These are phyloP conservation scores for Cladorhizidae sp. DNA, from an alignment of 37 sponge, comb jelly and placozoan species.

Conservation along the genomic window DNA sequence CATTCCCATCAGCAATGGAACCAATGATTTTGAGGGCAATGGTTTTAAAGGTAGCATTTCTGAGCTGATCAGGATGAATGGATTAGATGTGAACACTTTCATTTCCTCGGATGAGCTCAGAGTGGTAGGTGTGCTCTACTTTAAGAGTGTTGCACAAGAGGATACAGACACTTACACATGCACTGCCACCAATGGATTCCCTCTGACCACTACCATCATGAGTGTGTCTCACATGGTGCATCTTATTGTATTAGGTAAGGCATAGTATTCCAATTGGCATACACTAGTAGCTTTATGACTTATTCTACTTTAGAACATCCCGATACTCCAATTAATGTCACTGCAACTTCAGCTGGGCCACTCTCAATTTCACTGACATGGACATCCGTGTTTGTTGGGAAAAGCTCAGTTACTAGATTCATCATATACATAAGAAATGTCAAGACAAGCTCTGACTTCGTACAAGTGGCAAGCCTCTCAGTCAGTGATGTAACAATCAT, in stretches of 20 bases:
- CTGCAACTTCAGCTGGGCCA: background rate
- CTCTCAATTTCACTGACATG: conserved; percentile 46
- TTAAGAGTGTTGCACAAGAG: conserved; percentile 26
- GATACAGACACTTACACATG: conserved; percentile 79
- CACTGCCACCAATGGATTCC: conserved; percentile 32
- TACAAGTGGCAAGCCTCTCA: background rate
- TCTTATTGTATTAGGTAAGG: conserved; percentile 56
- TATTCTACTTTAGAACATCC: conserved; percentile 53
- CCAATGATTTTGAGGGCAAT: background rate
- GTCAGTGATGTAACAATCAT: background rate
- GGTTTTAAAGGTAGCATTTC: conserved; percentile 6
- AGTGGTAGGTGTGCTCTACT: conserved; percentile 35
- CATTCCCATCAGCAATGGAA: background rate
- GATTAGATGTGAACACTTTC: background rate
- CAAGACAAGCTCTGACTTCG: background rate
- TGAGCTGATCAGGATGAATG: conserved; percentile 11
- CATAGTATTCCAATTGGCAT: too few species aligned
- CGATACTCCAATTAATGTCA: conserved; percentile 47
- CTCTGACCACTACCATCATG: conserved; percentile 19
- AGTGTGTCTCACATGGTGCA: conserved; percentile 15
- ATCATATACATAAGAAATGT: conserved; percentile 25
- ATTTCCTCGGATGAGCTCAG: conserved; percentile 24
- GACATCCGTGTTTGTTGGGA: conserved; percentile 62
- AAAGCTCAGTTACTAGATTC: conserved; percentile 32
- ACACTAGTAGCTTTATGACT: background rate